phyloP scores from a whole-genome alignment of 1,140 invertebrate species.

The Drosophila aff. region DNA sequence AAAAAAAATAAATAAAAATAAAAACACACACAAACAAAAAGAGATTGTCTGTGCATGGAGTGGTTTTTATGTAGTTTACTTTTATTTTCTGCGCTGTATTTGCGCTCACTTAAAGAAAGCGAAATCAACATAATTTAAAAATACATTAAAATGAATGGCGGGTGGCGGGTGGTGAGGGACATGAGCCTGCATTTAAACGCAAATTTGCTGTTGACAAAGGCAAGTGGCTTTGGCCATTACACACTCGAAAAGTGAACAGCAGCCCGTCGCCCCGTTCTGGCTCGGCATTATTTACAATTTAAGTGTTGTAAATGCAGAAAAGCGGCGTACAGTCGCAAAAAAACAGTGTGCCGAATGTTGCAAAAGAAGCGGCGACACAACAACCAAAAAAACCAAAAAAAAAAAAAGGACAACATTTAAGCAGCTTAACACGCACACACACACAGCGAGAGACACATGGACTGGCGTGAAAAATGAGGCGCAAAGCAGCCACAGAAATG shows the following conservation, averaged over 20 bases:
- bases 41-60: conserved; percentile 9
- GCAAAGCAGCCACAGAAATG: conserved; percentile 81
- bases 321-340: conserved; percentile 40
- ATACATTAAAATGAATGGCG: conserved; percentile 74
- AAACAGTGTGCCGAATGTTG: conserved; percentile 63
- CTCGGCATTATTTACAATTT: conserved; percentile 79
- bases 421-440: conserved; percentile 62
- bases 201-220: conserved; percentile 81
- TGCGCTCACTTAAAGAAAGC: conserved; percentile 45
- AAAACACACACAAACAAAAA: neutral
- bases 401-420: conserved; percentile 65
- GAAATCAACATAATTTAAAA: conserved; percentile 78
- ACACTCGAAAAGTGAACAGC: conserved; percentile 51
- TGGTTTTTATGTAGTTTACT: conserved; percentile 17
- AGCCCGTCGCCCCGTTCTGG: conserved; percentile 21
- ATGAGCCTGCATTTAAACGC: conserved; percentile 71
- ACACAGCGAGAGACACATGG: conserved; percentile 4
- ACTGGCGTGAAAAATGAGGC: conserved; percentile 74
- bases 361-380: conserved; percentile 53
- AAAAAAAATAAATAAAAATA: neutral
- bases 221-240: conserved; percentile 81
- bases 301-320: conserved; percentile 77
- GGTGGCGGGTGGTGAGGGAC: conserved; percentile 11
- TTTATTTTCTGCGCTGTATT: neutral
- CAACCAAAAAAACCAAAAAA: neutral